Evolutionary conservation across 2,888 invertebrate species (phyloP), one percentile per base, ranked within the genome.

Genomic region (Cantharis flavilabris): DNA sequence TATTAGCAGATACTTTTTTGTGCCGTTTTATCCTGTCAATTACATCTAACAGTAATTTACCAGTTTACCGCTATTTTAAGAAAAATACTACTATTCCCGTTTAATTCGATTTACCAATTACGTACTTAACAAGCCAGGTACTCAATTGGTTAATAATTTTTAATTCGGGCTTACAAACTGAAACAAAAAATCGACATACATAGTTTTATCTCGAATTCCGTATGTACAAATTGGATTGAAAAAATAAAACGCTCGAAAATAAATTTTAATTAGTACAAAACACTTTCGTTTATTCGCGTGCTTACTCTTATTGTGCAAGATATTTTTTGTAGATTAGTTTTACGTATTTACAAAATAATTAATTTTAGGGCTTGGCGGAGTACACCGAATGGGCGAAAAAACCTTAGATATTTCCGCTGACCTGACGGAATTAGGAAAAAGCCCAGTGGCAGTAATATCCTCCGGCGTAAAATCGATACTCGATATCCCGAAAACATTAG

Each of bases 391-490:
- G 69, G 98, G 94, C 0, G 94, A 97, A 86, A 87, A 88, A n/a
- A 95, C 95, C 64, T 90, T 98, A 88, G 99, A 99, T 87, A 90
- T 99, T 72, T 99, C 98, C 79, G 97, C 98, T 0, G 99, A 99
- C 89, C 91, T 99, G 71, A 93, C 92, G 9, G 98, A 99, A 88
- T 90, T 99, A 72, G 96, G 97, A 0, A 92, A 94, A 76, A 96
- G 94, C 79, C 94, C 94, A 13, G 93, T 98, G 0, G 93, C 96
- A 69, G 98, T 99, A 7, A 94, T 99, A 2, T 98, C 97, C 82
- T 96, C 98, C 84, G 99, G 99, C 1, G 94, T 98, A 74, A 99
- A 99, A 89, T 98, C 98, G 18, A 98, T 99, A 83, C 91, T 99
- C 76, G 99, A 99, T 87, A 97, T 99, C 83, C 94, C 94, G 3